Evolutionary conservation across 2,888 invertebrate species (phyloP).

Genomic region (Rhagonycha lutea): DNA sequence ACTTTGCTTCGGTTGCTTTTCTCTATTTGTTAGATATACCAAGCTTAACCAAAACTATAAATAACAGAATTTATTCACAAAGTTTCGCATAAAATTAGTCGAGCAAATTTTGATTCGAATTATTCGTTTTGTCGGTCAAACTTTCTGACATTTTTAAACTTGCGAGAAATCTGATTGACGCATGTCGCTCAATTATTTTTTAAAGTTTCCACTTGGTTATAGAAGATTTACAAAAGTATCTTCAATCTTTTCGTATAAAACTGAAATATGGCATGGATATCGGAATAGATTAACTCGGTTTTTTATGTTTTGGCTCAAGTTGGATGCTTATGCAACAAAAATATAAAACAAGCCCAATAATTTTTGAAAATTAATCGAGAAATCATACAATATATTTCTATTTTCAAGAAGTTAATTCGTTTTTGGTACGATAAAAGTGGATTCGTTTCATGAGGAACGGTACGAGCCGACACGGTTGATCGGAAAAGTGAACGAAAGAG

Average conservation of each 20-base stretch:
- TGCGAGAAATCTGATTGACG: not conserved
- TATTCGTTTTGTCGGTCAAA: not conserved
- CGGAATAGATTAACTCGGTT: not conserved
- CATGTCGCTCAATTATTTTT: not conserved
- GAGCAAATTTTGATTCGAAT: not conserved
- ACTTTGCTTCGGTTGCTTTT: not conserved
- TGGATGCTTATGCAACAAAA: not conserved
- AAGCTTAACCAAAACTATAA: not conserved
- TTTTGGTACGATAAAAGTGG: not conserved
- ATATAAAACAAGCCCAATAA: not conserved
- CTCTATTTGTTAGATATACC: not conserved
- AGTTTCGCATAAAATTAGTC: not conserved
- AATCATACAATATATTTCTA: not conserved
- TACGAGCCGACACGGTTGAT: not conserved
- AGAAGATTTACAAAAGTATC: not conserved
- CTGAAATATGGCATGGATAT: not conserved
- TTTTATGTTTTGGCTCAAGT: not conserved
- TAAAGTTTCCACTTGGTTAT: not conserved
- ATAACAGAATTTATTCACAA: not conserved
- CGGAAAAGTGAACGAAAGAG: conserved; percentile 8
- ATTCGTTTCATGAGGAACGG: not conserved
- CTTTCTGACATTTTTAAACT: not conserved
- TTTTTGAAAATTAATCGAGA: not conserved
- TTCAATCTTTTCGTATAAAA: not conserved
- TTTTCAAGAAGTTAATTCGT: not conserved